Base-by-base conservation (phyloP, 2,888 invertebrate genomes). In the Volucella inanis region DNA sequence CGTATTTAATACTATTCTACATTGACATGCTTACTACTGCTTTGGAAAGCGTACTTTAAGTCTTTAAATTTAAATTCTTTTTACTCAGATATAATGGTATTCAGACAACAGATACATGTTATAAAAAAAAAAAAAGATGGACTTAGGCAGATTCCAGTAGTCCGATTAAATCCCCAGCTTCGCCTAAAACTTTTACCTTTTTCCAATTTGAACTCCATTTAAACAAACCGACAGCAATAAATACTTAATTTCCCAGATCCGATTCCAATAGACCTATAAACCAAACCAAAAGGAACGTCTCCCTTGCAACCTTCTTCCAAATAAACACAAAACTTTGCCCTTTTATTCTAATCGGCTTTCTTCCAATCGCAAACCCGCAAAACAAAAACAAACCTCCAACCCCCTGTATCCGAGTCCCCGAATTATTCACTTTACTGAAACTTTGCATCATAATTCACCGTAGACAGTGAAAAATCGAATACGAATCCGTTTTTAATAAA, bases 391-490 rank as follows among this genome's bases (percentile, higher is more conserved):
- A 41, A 43, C 6, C 47, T n/a, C 14, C 59, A 41, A 4, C 11
- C 10, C 15, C 0, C 39, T 1, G 12, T 39, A 3, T 6, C 11
- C 43, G 12, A 68, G 18, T 50, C 38, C 38, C 38, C 11, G 49
- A 76, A 52, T 76, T 76, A 67, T 67, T 67, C 67, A 67, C 67
- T 76, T 67, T 38, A 59, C 52, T 52, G 15, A 61, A 76, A 76
- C 76, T 76, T 52, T 59, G 8, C 18, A 49, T 59, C 76, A 67
- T 61, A 59, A 59, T 45, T 67, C 67, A 59, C 50, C 59, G 67
- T 59, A 67, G 59, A 67, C 76, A 50, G 50, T 59, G 15, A 18
- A 52, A 54, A 61, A n/a, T 76, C 54, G 22, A 18, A 43, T 31
- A 67, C 41, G 49, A 50, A 65, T 65, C 50, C 59, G 57, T 43